phyloP scores from a whole-genome alignment of 92 coral and sea anemone species.

The Phymanthus crucifer region DNA sequence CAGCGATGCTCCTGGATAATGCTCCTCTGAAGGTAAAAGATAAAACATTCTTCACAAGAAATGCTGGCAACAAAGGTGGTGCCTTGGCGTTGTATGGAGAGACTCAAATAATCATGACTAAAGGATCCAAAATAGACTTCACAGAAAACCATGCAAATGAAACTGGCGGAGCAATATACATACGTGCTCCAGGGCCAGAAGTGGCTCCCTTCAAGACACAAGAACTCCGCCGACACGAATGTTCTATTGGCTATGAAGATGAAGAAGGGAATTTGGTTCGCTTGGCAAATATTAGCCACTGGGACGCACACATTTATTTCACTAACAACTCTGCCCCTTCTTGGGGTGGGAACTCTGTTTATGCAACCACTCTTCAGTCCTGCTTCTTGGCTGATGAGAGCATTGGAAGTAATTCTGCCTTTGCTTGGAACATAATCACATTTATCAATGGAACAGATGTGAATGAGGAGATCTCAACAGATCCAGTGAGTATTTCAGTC shows the following conservation, averaged over 20 bases:
- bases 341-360: constrained; percentile 44
- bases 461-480: constrained; percentile 51
- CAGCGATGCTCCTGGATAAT: constrained; percentile 60
- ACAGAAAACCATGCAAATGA: constrained; percentile 26
- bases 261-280: neutral
- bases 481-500: constrained; percentile 46
- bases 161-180: constrained; percentile 60
- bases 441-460: neutral
- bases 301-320: constrained; percentile 49
- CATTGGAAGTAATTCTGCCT: constrained; percentile 25
- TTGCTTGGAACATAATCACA: constrained; percentile 38
- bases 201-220: constrained; percentile 45
- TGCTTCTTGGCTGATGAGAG: constrained; percentile 31
- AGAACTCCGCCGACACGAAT: constrained; percentile 39
- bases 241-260: constrained; percentile 45
- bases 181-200: constrained; percentile 58
- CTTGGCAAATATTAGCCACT: constrained; percentile 7
- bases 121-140: constrained; percentile 34
- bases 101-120: constrained; percentile 36
- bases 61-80: constrained; percentile 55
- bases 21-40: constrained; percentile 42
- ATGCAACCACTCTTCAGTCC: constrained; percentile 63
- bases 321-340: constrained; percentile 35
- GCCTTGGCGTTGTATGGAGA: constrained; percentile 61
- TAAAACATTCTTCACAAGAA: constrained; percentile 22